Evolutionary conservation across 2,113 vertebrate species (phyloP), one percentile per base, ranked within the genome.

Genomic region (Donacobius atricapilla): DNA sequence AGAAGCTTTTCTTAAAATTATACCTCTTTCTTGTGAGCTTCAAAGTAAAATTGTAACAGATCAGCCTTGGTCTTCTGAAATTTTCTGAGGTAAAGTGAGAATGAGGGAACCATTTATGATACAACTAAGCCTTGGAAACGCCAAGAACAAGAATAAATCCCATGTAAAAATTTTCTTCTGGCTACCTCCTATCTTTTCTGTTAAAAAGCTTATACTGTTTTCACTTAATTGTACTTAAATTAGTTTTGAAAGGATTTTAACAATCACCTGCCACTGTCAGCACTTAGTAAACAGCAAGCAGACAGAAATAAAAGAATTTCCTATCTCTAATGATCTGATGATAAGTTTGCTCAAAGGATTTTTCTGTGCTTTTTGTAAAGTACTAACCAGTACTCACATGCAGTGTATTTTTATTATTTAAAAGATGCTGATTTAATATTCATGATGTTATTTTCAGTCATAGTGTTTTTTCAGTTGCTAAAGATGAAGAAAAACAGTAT

Each of bases 241-340:
- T 65, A 65, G 13, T 94, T 93, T 89, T 91, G 25, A 87, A 84
- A 40, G 64, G 42, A 71, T 85, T 90, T 91, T 93, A 79, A 80
- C 33, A 31, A 53, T 73, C 47, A 37, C 48, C 31, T 86, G 45
- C 15, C n/a, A 30, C 50, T 58, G 61, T 95, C 69, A 91, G 44
- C 83, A 71, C 56, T 87, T 66, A 68, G 40, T 39, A 78, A 95
- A 69, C 23, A 93, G 54, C 63, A 96, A 91, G 30, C 39, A 88
- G 82, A 65, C 28, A 80, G 61, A 91, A 91, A 93, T 71, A 14
- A 61, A 95, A 85, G 6, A 79, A 61, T 85, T 90, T 94, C 42
- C 51, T 89, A 19, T 50, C 51, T 93, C 23, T 85, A 80, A 83
- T 86, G 54, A 73, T 63, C 51, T 80, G 58, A 66, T 90, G 70